Conservation (phyloP, 2,888 invertebrate species). For the Hemaris fuciformis region DNA sequence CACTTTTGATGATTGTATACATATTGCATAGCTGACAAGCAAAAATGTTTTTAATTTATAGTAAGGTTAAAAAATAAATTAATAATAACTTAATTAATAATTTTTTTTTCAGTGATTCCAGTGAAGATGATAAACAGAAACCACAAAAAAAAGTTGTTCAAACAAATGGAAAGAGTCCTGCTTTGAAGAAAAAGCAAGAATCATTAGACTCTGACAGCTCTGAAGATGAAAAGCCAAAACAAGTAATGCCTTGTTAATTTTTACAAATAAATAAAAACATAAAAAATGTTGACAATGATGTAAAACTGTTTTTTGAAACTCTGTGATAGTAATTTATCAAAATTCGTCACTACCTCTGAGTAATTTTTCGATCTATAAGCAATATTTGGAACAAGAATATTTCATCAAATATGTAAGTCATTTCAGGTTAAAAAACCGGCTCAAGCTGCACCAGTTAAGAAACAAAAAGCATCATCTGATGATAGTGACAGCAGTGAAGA, state of each 20-base stretch:
- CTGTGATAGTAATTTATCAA: slow-evolving; percentile 42
- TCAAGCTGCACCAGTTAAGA: slow-evolving; percentile 28
- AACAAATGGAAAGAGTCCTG: slow-evolving; percentile 56
- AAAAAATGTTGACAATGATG: no score
- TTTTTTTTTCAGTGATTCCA: slow-evolving; percentile 54
- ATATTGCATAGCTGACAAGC: no score
- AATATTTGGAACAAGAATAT: not conserved
- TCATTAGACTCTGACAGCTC: slow-evolving; percentile 69
- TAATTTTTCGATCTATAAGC: not conserved
- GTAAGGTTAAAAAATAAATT: no score
- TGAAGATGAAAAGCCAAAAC: slow-evolving; percentile 58
- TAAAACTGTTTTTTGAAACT: slow-evolving; percentile 39
- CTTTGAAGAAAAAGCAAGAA: slow-evolving; percentile 52
- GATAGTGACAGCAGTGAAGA: slow-evolving; percentile 28
- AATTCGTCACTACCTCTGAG: slow-evolving; percentile 75
- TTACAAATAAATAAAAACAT: not conserved
- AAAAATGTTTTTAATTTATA: no score
- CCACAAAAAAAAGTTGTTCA: slow-evolving; percentile 46
- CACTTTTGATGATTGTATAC: not conserved
- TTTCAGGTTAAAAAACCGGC: slow-evolving; percentile 26
- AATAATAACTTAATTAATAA: no score
- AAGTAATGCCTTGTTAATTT: slow-evolving; percentile 30
- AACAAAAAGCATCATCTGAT: slow-evolving; percentile 33
- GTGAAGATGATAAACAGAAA: slow-evolving; percentile 49
- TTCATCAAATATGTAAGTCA: not conserved